Base-by-base conservation (phyloP, 2,797 vertebrate genomes). In the Squalus acanthias region DNA sequence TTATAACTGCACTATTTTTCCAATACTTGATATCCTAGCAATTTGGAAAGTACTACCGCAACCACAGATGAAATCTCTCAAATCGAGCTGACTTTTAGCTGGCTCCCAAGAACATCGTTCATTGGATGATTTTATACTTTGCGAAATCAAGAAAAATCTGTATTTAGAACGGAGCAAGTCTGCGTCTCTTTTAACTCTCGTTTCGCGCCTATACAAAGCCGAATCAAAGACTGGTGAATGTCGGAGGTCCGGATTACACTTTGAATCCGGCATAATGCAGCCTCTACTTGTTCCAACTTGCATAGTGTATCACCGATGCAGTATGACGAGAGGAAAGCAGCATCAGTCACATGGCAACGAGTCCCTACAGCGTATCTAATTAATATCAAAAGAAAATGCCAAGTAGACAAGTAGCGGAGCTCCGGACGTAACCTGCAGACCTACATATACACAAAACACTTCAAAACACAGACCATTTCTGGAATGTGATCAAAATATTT, bases 311-410 rank as follows among this genome's bases (percentile, higher is more conserved):
- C 46, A 9, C 46, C 69, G 29, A 95, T 74, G 69, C 94, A 53
- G 24, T 1, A 74, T 24, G 70, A 57, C 94, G 94, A 50, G 69
- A 50, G 70, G 94, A 70, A 74, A 70, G 46, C 94, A 50, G 50
- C 2, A 57, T 53, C 69, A 17, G 46, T 70, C 69, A 95, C 69
- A 74, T 95, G 94, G 69, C 67, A 95, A 95, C 93, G 93, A 72
- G 67, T 95, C 69, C 94, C 94, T 39, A 95, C 94, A 74, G 94
- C 69, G 94, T 72, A 57, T 95, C 94, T 57, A 53, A 95, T 95
- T 72, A 95, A 72, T 17, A 95, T 53, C 94, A 53, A 53, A 57
- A 74, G 50, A 6, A 94, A 74, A 74, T 74, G 70, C 46, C 94
- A 74, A 95, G 12, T 29, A 53, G 69, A 57, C 67, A 33, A 53